phyloP scores from a whole-genome alignment of 2,797 vertebrate genomes.

The Myotis pilosus region DNA sequence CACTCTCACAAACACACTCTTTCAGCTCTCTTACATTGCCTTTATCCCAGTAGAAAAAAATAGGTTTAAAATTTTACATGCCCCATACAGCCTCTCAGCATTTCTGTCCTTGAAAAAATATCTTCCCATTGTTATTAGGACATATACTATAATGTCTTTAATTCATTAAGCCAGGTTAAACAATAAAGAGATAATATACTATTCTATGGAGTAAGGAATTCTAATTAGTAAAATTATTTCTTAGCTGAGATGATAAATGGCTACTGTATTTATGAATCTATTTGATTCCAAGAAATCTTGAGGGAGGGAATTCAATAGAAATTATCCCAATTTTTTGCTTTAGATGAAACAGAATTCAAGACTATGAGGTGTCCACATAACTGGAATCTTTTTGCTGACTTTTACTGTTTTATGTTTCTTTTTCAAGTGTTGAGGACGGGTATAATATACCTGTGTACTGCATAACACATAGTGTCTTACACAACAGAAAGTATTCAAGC shows the following conservation, averaged over 20 bases:
- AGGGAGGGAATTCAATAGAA: background rate
- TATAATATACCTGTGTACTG: background rate
- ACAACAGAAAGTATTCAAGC: background rate
- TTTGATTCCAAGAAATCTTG: background rate
- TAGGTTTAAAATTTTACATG: background rate
- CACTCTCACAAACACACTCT: background rate
- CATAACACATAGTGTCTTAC: background rate
- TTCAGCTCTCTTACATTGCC: background rate
- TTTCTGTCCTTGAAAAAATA: background rate
- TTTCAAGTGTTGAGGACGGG: background rate
- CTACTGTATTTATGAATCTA: background rate
- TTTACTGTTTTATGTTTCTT: background rate
- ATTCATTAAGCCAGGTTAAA: conserved; percentile 28
- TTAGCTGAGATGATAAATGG: background rate
- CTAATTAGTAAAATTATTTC: background rate
- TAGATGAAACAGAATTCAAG: background rate
- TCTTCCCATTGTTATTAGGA: background rate
- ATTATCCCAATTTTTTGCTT: background rate
- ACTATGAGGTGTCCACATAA: background rate
- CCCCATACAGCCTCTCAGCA: background rate
- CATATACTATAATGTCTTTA: background rate
- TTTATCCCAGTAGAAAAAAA: background rate
- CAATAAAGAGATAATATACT: background rate
- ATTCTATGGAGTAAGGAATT: background rate
- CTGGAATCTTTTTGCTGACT: background rate